These are phyloP conservation scores for Adrianichthys oophorus DNA, from an alignment of 2,797 vertebrate genomes.

Conservation along the genomic window DNA sequence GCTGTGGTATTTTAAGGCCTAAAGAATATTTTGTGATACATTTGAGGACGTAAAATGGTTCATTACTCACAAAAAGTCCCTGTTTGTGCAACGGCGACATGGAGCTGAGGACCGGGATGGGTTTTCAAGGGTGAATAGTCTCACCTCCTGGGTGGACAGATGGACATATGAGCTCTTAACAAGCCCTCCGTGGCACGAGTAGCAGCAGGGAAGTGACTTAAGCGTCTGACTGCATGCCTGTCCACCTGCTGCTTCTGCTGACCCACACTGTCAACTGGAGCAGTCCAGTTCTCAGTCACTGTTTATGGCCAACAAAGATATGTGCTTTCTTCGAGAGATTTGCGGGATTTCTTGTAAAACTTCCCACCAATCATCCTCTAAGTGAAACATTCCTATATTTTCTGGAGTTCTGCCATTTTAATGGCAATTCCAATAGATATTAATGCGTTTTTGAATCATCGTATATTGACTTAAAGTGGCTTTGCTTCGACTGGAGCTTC, in stretches of 20 bases:
- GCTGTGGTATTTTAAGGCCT: slow-evolving; percentile 49
- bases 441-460: background rate
- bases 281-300: slow-evolving; percentile 28
- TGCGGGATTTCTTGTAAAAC: slow-evolving; percentile 33
- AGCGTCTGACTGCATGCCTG: slow-evolving; percentile 50
- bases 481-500: too few species aligned
- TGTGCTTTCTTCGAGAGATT: slow-evolving; percentile 45
- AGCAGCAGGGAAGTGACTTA: slow-evolving; percentile 46
- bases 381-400: slow-evolving; percentile 18
- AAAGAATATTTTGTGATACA: slow-evolving; percentile 32
- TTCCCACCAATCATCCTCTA: background rate
- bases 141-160: slow-evolving; percentile 52
- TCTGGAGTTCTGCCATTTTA: background rate
- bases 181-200: slow-evolving; percentile 34
- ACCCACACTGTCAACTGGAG: slow-evolving; percentile 20
- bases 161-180: slow-evolving; percentile 62
- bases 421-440: background rate
- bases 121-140: slow-evolving; percentile 37
- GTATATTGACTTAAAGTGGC: too few species aligned
- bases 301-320: slow-evolving; percentile 30
- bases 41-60: slow-evolving; percentile 25
- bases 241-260: slow-evolving; percentile 29
- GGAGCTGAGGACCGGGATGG: slow-evolving; percentile 21
- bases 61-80: slow-evolving; percentile 31
- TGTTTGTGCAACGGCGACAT: slow-evolving; percentile 14